phyloP scores from a whole-genome alignment of 2,113 vertebrate genomes.

The Pavo muticus region DNA sequence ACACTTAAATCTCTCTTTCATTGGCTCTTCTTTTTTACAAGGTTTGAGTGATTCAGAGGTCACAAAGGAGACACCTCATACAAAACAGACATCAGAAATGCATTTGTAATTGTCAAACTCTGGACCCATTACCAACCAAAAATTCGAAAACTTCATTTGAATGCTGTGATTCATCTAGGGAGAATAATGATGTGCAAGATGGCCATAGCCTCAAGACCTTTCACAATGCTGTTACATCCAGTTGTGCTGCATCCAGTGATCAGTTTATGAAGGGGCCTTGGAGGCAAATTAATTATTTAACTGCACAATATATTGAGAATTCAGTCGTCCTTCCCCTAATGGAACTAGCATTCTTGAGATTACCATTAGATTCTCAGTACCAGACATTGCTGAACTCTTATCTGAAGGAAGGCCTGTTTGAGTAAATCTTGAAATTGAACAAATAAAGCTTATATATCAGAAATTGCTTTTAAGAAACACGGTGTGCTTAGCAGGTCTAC shows the following conservation, averaged over 20 bases:
- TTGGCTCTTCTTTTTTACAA: background rate
- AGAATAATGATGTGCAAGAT: constrained; percentile 36
- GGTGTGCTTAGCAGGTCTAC: background rate
- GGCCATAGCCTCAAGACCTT: constrained; percentile 25
- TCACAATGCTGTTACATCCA: constrained; percentile 42
- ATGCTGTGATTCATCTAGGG: constrained; percentile 37
- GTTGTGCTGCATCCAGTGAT: constrained; percentile 38
- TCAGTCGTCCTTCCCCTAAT: constrained; percentile 44
- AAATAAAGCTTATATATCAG: constrained; percentile 1
- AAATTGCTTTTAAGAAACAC: background rate
- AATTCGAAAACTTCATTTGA: constrained; percentile 11
- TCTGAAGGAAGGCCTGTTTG: background rate
- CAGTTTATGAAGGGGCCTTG: constrained; percentile 64
- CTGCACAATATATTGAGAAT: constrained; percentile 62
- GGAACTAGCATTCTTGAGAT: background rate
- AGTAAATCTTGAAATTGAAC: background rate
- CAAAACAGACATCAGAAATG: constrained; percentile 29
- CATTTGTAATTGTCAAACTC: constrained; percentile 14
- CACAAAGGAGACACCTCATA: background rate
- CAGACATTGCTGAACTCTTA: background rate
- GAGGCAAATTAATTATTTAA: constrained; percentile 72
- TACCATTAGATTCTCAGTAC: background rate
- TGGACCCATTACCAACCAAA: background rate
- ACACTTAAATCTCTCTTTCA: background rate
- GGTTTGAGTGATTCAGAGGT: background rate